A percentile compares a stretch with the other conserved stretches of the same genome.
Evolutionary conservation across 2,888 invertebrate genomes (phyloP).

Genomic region (Callimorpha dominula): DNA sequence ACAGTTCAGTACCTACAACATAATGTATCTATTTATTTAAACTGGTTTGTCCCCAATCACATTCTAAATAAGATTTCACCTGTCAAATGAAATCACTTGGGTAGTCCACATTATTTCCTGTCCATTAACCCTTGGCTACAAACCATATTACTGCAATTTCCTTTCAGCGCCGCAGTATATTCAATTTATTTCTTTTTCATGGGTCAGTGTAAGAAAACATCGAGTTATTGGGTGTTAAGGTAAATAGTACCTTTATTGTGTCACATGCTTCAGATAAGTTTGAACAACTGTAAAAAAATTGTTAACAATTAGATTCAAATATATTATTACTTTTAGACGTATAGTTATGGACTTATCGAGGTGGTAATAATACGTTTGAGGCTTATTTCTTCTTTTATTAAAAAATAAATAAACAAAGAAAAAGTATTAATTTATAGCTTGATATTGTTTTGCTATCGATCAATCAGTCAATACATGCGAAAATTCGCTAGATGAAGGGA

Average conservation of each 20-base stretch:
- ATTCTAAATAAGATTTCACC: slow-evolving; percentile 45
- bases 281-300: background rate
- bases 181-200: slow-evolving; percentile 71
- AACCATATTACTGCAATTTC: slow-evolving; percentile 73
- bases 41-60: slow-evolving; percentile 27
- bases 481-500: too few relatives aligned
- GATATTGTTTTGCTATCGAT: too few relatives aligned
- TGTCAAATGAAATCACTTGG: slow-evolving; percentile 48
- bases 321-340: too few relatives aligned
- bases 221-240: slow-evolving; percentile 39
- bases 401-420: too few relatives aligned
- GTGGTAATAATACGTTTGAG: too few relatives aligned
- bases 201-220: slow-evolving; percentile 48
- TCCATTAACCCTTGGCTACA: slow-evolving; percentile 70
- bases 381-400: too few relatives aligned
- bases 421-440: too few relatives aligned
- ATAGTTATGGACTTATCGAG: too few relatives aligned
- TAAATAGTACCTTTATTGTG: slow-evolving; percentile 30
- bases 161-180: slow-evolving; percentile 70
- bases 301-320: background rate
- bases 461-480: too few relatives aligned
- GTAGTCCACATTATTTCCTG: slow-evolving; percentile 63
- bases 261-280: background rate
- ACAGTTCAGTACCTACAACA: background rate
- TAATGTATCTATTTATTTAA: background rate